Evolutionary conservation across 2,797 vertebrate genomes (phyloP).

Genomic region (Muscicapa comitata): DNA sequence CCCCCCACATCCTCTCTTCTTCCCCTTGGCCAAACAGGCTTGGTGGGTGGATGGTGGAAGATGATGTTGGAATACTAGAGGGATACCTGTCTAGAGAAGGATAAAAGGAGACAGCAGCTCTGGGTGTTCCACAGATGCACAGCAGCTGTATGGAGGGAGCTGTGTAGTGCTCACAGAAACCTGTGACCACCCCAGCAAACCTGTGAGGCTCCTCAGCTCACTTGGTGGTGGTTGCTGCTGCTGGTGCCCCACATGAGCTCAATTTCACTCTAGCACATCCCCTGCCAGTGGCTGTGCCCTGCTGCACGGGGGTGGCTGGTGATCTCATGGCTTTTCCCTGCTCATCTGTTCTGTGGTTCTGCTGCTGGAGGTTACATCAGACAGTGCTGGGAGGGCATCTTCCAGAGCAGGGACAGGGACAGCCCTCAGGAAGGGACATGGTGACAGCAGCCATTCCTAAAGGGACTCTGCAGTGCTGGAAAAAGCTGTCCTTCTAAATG

Average conservation of each 20-base stretch:
- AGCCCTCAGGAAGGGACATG: neutral
- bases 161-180: neutral
- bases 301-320: neutral
- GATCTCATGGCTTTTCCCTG: conserved; percentile 13
- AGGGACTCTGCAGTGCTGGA: neutral
- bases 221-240: neutral
- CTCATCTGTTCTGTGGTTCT: neutral
- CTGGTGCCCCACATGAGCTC: accelerated
- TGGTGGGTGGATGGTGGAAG: neutral
- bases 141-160: neutral
- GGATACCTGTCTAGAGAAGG: neutral
- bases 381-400: neutral
- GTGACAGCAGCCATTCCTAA: neutral
- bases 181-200: neutral
- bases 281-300: neutral
- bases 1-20: neutral
- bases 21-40: neutral
- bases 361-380: neutral
- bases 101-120: neutral
- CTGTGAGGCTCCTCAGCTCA: neutral
- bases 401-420: neutral
- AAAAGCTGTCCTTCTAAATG: neutral
- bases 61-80: neutral
- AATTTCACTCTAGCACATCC: neutral
- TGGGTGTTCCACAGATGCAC: neutral